phyloP scores from a whole-genome alignment of 2,888 invertebrate genomes.

The Ochlodes sylvanus region DNA sequence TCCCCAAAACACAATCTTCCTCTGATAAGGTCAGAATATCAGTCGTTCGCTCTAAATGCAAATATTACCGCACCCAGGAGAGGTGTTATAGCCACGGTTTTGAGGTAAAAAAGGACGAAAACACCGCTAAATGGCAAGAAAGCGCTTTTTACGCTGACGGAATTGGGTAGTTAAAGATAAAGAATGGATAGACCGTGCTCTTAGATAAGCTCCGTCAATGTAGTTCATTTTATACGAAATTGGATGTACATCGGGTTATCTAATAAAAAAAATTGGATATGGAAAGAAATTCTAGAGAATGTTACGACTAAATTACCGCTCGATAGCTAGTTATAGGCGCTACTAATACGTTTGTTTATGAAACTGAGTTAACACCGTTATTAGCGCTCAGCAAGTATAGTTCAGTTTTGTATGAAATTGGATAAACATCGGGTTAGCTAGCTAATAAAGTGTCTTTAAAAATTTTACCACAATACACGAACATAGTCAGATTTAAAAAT shows the following conservation, averaged over 20 bases:
- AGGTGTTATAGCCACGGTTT: slow-evolving; percentile 80
- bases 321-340: not conserved
- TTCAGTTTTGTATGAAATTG: not conserved
- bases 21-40: slow-evolving; percentile 82
- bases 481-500: too few relatives aligned
- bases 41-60: slow-evolving; percentile 84
- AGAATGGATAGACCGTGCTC: slow-evolving; percentile 70
- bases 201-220: slow-evolving; percentile 52
- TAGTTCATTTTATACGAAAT: slow-evolving; percentile 33
- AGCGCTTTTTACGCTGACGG: slow-evolving; percentile 77
- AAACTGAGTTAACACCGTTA: not conserved
- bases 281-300: slow-evolving; percentile 31
- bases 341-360: not conserved
- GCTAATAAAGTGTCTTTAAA: not conserved
- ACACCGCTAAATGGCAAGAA: slow-evolving; percentile 79
- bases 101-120: slow-evolving; percentile 80
- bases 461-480: too few relatives aligned
- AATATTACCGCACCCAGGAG: slow-evolving; percentile 81
- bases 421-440: not conserved
- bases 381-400: not conserved
- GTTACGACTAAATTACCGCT: not conserved
- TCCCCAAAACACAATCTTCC: slow-evolving; percentile 77
- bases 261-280: slow-evolving; percentile 20
- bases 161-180: slow-evolving; percentile 78
- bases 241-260: slow-evolving; percentile 29